Base-by-base conservation (phyloP, 2,888 invertebrate species). In the Euproctis similis region DNA sequence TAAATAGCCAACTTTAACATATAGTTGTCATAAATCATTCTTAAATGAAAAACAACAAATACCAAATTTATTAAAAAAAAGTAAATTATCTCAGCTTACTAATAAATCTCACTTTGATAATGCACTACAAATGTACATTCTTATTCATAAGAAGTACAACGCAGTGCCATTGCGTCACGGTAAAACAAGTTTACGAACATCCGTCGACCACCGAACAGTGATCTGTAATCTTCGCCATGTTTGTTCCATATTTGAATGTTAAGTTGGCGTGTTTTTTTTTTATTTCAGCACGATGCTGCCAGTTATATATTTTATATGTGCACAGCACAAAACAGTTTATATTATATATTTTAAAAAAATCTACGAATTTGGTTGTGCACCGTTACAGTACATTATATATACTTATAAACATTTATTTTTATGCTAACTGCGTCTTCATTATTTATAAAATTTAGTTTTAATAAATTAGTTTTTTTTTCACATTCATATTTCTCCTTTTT, bases 401-500 rank as follows among this genome's bases (percentile, higher is more conserved):
- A 14, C 6, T 14, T n/a, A n/a, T n/a, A n/a, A n/a, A n/a, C n/a
- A n/a, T n/a, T n/a, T n/a, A n/a, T n/a, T n/a, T 23, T 13, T 23
- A 24, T 65, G 60, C n/a, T 8, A 19, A n/a, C 19, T 5, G 53
- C 48, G 53, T 66, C 71, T 80, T 77, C 77, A 70, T 71, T 59
- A 71, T 80, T 81, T 81, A 81, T 76, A 36, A 63, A 49, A 77
- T 80, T 80, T 80, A 81, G 81, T 76, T 59, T 36, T 42, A 46
- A 62, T 76, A 70, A 78, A 76, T 4, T 14, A 14, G 77, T 38
- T 60, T 38, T 60, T 58, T 37, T 60, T 59, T 32, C 24, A 12
- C 34, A 46, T 53, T n/a, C n/a, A 46, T 47, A 46, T 47, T 48
- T 41, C 34, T 34, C 54, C 55, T 7, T 43, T 46, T 39, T 56